phyloP scores from a whole-genome alignment of 2,113 vertebrate species.

The Chascanopsetta lugubris region DNA sequence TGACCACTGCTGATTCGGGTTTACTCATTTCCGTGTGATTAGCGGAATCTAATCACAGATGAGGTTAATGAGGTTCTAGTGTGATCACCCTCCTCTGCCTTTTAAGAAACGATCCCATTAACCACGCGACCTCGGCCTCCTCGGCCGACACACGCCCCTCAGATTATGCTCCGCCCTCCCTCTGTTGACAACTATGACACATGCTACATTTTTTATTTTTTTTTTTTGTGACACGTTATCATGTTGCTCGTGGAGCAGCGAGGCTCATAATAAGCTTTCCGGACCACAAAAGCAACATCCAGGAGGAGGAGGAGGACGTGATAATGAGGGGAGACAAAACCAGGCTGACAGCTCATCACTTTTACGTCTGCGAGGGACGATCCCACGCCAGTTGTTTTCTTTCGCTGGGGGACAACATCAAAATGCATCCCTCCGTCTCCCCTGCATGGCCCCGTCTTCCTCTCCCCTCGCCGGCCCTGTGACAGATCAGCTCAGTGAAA shows the following conservation, averaged over 20 bases:
- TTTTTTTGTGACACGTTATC: constrained; percentile 34
- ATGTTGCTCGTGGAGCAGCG: constrained; percentile 24
- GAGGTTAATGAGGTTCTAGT: constrained; percentile 65
- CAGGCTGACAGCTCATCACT: constrained; percentile 68
- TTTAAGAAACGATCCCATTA: no score
- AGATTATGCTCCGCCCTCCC: constrained; percentile 42
- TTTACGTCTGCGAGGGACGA: constrained; percentile 58
- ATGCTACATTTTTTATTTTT: constrained; percentile 56
- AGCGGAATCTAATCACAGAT: constrained; percentile 58
- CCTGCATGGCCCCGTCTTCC: constrained; percentile 45
- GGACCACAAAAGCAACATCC: constrained; percentile 43
- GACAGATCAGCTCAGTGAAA: constrained; percentile 66
- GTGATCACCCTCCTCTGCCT: constrained; percentile 29
- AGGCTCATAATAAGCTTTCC: constrained; percentile 44
- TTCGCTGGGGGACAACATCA: constrained; percentile 63
- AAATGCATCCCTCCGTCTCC: constrained; percentile 56
- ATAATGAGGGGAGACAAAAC: constrained; percentile 72
- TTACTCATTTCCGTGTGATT: constrained; percentile 49
- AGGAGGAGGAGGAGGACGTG: constrained; percentile 57
- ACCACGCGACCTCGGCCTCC: no score
- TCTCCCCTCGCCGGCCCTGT: constrained; percentile 44
- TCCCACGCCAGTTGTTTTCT: constrained; percentile 53
- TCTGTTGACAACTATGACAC: constrained; percentile 62
- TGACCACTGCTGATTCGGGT: constrained; percentile 34
- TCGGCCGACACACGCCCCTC: constrained; percentile 33